Percentiles rank a stretch among this genome's conserved stretches.
These are phyloP conservation scores for Eristalis intricaria DNA, from an alignment of 2,888 invertebrate genomes.

Conservation along the genomic window DNA sequence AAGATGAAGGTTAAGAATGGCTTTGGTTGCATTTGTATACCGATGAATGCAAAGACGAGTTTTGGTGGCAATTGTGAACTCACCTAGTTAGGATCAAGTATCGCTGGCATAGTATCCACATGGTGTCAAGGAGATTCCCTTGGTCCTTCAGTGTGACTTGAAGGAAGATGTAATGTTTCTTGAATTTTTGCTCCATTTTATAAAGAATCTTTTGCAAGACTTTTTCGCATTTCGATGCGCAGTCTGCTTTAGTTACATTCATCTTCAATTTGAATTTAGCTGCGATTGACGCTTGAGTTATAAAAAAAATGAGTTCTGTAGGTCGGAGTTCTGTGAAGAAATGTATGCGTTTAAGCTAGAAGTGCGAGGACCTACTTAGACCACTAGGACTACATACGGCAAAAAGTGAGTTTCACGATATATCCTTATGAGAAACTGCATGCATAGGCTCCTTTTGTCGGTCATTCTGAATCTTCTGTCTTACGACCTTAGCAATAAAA, in stretches of 20 bases:
- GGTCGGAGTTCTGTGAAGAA: no score
- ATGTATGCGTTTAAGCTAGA: no score
- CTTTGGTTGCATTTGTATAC: no score
- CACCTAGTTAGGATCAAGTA: constrained; percentile 52
- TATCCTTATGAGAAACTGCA: no score
- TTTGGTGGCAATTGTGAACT: background rate
- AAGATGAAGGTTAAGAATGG: background rate
- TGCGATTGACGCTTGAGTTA: constrained; percentile 7
- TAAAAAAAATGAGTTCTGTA: background rate
- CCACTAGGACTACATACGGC: no score
- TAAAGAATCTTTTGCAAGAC: background rate
- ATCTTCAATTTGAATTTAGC: background rate
- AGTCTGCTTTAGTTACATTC: background rate
- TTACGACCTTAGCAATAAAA: no score
- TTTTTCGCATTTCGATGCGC: constrained; percentile 5
- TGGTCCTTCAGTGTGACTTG: background rate
- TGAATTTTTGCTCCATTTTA: constrained; percentile 1
- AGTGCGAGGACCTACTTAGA: no score
- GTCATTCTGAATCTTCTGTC: no score
- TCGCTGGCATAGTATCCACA: constrained; percentile 38
- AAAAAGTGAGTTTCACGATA: no score
- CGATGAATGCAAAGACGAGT: no score
- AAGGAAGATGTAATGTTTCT: constrained; percentile 4
- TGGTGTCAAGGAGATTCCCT: constrained; percentile 4
- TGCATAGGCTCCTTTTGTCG: no score